phyloP scores from a whole-genome alignment of 2,888 invertebrate genomes.

The Megamerina dolium region DNA sequence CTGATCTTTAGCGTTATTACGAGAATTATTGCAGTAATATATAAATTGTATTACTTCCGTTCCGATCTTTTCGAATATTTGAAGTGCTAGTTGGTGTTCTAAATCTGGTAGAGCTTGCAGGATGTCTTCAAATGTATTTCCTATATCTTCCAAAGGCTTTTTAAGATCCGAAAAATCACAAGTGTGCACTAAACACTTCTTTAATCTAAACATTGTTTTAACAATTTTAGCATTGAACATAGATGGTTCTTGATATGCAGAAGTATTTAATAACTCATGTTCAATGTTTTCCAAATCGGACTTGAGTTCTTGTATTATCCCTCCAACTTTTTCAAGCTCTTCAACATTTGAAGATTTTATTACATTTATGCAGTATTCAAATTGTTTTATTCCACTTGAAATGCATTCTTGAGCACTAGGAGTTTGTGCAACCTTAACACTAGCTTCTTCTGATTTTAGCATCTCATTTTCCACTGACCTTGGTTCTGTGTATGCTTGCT shows the following conservation, averaged over 20 bases:
- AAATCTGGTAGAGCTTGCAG: slow-evolving; percentile 40
- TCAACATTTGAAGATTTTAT: slow-evolving; percentile 23
- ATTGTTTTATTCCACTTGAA: slow-evolving; percentile 40
- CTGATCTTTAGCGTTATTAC: background rate
- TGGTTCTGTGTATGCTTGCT: slow-evolving; percentile 53
- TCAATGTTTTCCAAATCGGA: slow-evolving; percentile 31
- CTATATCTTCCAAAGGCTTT: slow-evolving; percentile 40
- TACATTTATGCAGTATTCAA: slow-evolving; percentile 37
- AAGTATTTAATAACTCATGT: slow-evolving; percentile 22
- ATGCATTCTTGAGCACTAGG: slow-evolving; percentile 25
- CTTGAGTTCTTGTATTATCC: slow-evolving; percentile 37
- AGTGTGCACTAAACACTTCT: slow-evolving; percentile 44
- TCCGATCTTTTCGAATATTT: slow-evolving; percentile 44
- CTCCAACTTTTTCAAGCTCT: slow-evolving; percentile 27
- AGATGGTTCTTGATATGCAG: slow-evolving; percentile 20
- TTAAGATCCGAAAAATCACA: slow-evolving; percentile 35
- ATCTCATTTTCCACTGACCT: slow-evolving; percentile 10
- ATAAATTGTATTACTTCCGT: slow-evolving; percentile 31
- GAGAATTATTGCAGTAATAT: slow-evolving; percentile 10
- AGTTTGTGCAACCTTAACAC: slow-evolving; percentile 20
- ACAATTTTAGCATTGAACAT: slow-evolving; percentile 25
- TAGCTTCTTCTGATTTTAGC: slow-evolving; percentile 8
- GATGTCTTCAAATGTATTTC: slow-evolving; percentile 44
- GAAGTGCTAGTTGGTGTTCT: slow-evolving; percentile 50
- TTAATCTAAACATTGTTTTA: slow-evolving; percentile 42